phyloP scores from a whole-genome alignment of 1,140 invertebrate species.

The Orchestia grillus region DNA sequence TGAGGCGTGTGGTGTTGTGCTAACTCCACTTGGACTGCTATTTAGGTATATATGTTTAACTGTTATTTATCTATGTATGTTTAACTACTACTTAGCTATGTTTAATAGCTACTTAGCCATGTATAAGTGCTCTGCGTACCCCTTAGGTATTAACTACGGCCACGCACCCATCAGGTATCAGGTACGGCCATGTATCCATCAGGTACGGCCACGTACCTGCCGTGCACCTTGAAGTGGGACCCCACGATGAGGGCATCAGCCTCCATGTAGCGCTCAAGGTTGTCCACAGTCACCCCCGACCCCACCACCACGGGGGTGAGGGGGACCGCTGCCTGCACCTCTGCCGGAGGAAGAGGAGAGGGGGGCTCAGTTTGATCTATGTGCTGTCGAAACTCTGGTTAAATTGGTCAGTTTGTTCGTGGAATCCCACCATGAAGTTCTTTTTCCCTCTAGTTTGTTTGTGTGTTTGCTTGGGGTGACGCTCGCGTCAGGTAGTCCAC shows the following conservation, averaged over 20 bases:
- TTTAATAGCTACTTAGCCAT: no score
- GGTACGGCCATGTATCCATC: background rate
- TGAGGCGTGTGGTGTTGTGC: no score
- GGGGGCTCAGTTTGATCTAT: background rate
- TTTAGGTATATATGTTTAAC: no score
- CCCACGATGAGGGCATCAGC: slow-evolving; percentile 75
- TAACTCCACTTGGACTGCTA: no score
- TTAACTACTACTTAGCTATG: no score
- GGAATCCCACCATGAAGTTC: background rate
- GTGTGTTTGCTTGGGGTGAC: no score
- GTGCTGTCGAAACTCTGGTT: background rate
- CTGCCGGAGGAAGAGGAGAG: background rate
- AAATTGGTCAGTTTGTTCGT: background rate
- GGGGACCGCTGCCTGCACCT: background rate
- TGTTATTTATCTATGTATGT: no score
- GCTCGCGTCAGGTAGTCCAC: no score
- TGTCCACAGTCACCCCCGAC: slow-evolving; percentile 74
- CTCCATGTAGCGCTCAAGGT: slow-evolving; percentile 71
- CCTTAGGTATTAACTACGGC: no score
- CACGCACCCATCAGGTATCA: background rate
- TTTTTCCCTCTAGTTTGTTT: background rate
- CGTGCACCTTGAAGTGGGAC: slow-evolving; percentile 74
- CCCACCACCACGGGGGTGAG: slow-evolving; percentile 74
- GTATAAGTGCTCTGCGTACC: no score
- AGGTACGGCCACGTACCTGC: slow-evolving; percentile 69